These are phyloP conservation scores for Cephus nigrinus DNA, from an alignment of 2,888 invertebrate genomes.

Conservation along the genomic window DNA sequence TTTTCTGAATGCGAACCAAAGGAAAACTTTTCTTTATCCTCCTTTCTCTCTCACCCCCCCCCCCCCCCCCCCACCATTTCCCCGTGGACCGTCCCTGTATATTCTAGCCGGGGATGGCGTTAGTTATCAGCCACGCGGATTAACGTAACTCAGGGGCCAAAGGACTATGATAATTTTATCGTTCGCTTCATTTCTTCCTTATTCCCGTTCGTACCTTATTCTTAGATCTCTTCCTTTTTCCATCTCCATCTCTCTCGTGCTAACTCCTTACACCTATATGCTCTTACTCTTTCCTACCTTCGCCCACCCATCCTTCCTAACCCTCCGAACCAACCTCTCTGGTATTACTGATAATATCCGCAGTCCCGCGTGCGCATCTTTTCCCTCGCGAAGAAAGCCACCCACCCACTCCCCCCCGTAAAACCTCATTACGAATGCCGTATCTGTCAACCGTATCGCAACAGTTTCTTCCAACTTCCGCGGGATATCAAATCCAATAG, in stretches of 20 bases:
- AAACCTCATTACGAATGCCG: not conserved
- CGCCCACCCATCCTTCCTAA: not conserved
- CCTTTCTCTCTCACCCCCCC: not conserved
- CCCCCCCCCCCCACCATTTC: no score
- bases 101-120: not conserved
- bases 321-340: not conserved
- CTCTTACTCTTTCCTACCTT: not conserved
- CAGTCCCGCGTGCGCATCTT: not conserved
- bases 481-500: not conserved
- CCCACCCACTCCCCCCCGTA: no score
- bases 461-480: not conserved
- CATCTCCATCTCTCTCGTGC: not conserved
- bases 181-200: no score
- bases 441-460: not conserved
- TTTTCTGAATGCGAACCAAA: constrained; percentile 24
- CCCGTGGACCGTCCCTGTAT: not conserved
- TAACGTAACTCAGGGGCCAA: no score
- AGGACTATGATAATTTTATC: no score
- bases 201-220: no score
- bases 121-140: no score
- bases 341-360: not conserved
- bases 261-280: not conserved
- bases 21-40: constrained; percentile 24
- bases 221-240: not conserved
- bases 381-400: not conserved